A percentile compares a stretch with the other conserved stretches of the same genome.
phyloP scores from a whole-genome alignment of 2,113 vertebrate genomes.

The Gorilla gorilla region DNA sequence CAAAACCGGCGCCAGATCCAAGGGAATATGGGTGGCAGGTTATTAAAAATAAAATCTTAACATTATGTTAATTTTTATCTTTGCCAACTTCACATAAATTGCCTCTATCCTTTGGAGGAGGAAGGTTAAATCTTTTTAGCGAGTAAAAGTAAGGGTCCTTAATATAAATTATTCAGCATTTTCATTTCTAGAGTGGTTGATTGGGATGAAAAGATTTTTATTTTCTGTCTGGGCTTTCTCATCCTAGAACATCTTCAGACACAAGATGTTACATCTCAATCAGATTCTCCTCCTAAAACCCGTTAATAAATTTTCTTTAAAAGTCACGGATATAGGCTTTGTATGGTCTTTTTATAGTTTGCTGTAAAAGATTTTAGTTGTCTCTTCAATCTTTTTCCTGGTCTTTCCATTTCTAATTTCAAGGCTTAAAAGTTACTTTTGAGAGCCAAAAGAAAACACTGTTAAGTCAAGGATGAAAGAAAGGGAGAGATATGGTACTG shows the following conservation, averaged over 20 bases:
- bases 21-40: background rate
- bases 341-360: background rate
- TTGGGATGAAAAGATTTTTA: background rate
- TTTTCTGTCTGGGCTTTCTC: background rate
- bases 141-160: background rate
- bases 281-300: conserved; percentile 10
- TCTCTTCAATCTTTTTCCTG: conserved; percentile 49
- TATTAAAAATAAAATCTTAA: background rate
- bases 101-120: background rate
- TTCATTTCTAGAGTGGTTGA: conserved; percentile 16
- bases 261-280: conserved; percentile 42
- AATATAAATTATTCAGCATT: background rate
- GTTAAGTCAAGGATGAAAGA: conserved; percentile 51
- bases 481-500: background rate
- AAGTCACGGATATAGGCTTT: conserved; percentile 24
- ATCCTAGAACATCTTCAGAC: background rate
- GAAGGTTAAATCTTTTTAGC: background rate
- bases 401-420: conserved; percentile 50
- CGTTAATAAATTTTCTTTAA: conserved; percentile 1
- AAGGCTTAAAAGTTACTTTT: conserved; percentile 36
- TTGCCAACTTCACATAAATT: background rate
- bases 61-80: background rate
- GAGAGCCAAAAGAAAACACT: conserved; percentile 16
- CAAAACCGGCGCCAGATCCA: background rate
- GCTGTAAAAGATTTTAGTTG: conserved; percentile 39